Evolutionary conservation across 2,888 invertebrate genomes (phyloP).

Genomic region (Drosophila sordidula): DNA sequence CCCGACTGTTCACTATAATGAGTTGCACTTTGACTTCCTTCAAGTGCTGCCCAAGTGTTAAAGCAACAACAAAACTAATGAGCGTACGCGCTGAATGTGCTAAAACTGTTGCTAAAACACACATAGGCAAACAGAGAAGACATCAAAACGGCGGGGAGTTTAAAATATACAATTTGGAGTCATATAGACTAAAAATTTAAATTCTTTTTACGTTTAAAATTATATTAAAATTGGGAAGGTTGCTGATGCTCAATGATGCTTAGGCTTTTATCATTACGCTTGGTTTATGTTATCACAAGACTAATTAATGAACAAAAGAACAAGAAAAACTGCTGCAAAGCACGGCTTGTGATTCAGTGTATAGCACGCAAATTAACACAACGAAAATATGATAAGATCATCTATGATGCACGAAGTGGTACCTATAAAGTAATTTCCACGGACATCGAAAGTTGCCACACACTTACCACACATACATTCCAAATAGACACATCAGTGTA

Average conservation of each 20-base stretch:
- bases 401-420: too few species aligned
- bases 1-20: constrained; percentile 62
- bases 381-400: too few species aligned
- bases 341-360: too few species aligned
- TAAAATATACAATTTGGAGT: not conserved
- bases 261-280: too few species aligned
- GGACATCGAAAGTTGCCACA: constrained; percentile 16
- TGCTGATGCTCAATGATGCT: too few species aligned
- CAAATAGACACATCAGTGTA: constrained; percentile 15
- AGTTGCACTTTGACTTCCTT: constrained; percentile 76
- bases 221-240: too few species aligned
- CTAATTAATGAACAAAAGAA: too few species aligned
- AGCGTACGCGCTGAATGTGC: constrained; percentile 9
- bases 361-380: too few species aligned
- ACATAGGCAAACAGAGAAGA: constrained; percentile 8
- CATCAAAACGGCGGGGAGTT: constrained; percentile 1
- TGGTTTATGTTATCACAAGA: too few species aligned
- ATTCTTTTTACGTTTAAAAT: not conserved
- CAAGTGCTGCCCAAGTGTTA: constrained; percentile 62
- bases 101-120: constrained; percentile 12
- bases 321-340: too few species aligned
- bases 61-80: constrained; percentile 53
- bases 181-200: not conserved
- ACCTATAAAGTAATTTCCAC: constrained; percentile 8
- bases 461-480: not conserved